Percentiles rank a stretch among this genome's conserved stretches.
phyloP scores from a whole-genome alignment of 2,888 invertebrate species.

The Phrixothrix hirtus region DNA sequence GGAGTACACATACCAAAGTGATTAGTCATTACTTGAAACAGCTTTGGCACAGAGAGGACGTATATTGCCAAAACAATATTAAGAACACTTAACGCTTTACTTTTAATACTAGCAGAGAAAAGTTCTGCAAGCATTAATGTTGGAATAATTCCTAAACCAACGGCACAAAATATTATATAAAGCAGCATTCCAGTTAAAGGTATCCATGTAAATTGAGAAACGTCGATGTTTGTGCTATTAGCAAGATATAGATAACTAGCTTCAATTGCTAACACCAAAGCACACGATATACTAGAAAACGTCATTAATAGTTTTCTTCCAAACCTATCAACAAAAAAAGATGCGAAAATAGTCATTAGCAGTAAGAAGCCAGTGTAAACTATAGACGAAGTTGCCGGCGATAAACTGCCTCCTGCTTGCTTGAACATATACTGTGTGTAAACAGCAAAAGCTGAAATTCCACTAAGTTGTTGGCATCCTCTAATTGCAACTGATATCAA shows the following conservation, averaged over 20 bases:
- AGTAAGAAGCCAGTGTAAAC: constrained; percentile 37
- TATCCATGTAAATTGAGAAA: constrained; percentile 40
- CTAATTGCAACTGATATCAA: constrained; percentile 41
- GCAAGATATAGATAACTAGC: constrained; percentile 41
- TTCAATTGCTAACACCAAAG: constrained; percentile 32
- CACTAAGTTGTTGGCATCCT: constrained; percentile 42
- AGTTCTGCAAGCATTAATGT: constrained; percentile 45
- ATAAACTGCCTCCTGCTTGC: constrained; percentile 41
- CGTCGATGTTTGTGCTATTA: constrained; percentile 32
- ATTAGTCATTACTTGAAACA: constrained; percentile 45
- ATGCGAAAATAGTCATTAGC: constrained; percentile 27
- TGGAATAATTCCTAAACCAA: constrained; percentile 44
- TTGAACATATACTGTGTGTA: constrained; percentile 44
- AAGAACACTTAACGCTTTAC: constrained; percentile 41
- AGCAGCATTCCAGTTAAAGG: constrained; percentile 44
- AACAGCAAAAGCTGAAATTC: constrained; percentile 38
- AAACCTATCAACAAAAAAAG: constrained; percentile 37
- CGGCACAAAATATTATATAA: constrained; percentile 32
- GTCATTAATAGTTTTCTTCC: constrained; percentile 40
- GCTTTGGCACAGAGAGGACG: constrained; percentile 38
- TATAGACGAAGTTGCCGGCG: constrained; percentile 42
- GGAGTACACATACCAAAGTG: constrained; percentile 44
- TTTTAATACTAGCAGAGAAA: constrained; percentile 46
- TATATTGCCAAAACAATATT: constrained; percentile 40
- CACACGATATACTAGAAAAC: constrained; percentile 35